Evolutionary conservation across 2,888 invertebrate genomes (phyloP).

Genomic region (Cheilosia soror): DNA sequence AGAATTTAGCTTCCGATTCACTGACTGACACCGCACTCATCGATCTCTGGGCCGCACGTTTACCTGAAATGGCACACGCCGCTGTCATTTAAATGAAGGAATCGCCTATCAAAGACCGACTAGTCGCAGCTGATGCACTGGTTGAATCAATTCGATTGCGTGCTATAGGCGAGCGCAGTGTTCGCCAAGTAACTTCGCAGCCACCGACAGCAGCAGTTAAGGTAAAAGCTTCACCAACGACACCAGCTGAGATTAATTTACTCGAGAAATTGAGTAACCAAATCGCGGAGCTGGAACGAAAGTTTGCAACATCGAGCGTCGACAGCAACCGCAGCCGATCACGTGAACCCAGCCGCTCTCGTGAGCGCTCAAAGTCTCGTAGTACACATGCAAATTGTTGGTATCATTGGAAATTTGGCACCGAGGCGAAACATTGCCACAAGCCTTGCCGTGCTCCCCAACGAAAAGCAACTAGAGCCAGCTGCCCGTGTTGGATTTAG

Average conservation of each 20-base stretch:
- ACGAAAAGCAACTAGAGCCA: neutral
- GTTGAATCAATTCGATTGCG: conserved; percentile 6
- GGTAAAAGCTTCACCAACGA: conserved; percentile 1
- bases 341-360: neutral
- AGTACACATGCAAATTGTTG: neutral
- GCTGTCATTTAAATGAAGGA: conserved; percentile 8
- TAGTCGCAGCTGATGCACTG: conserved; percentile 16
- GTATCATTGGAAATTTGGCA: conserved; percentile 9
- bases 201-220: no score
- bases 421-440: conserved; percentile 9
- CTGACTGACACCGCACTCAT: conserved; percentile 15
- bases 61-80: conserved; percentile 14
- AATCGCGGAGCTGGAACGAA: conserved; percentile 3
- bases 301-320: conserved; percentile 1
- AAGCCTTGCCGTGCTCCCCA: neutral
- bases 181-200: no score
- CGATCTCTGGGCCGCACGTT: conserved; percentile 21
- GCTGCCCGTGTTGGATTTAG: conserved; percentile 7
- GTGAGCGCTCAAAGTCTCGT: conserved; percentile 8
- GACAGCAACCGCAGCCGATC: conserved; percentile 6
- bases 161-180: neutral
- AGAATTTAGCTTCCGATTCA: conserved; percentile 8
- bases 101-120: conserved; percentile 9
- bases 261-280: conserved; percentile 14
- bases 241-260: neutral